Base-by-base conservation (phyloP, 2,113 vertebrate species). In the Brachirus orientalis region DNA sequence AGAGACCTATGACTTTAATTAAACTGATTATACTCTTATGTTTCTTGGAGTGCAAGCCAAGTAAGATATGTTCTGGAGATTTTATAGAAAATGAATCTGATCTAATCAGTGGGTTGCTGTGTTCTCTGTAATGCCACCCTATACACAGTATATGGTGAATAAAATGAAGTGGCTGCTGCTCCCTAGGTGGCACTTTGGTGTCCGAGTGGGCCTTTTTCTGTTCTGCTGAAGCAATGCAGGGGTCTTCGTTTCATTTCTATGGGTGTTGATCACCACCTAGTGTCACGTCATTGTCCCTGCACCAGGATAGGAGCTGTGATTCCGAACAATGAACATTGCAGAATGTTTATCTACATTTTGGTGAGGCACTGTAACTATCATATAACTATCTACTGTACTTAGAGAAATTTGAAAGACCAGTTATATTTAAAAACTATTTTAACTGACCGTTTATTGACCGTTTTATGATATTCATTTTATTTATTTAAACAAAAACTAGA, bases 21-120 rank as follows among this genome's bases (percentile, higher is more conserved):
- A 50, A 69, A 80, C 58, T 93, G 87, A 85, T 77, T 91, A 91
- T 90, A 92, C 92, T 92, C 91, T 2, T 28, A 5, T 28, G 81
- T 94, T 82, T 86, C 70, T 85, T 41, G 57, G 84, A 90, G 92
- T 92, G 91, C 76, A 84, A 94, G 74, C 92, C 93, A 91, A 91
- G 86, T 94, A 92, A 89, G 88, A 77, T 78, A 88, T 92, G 86
- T 95, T 92, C 95, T 93, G 91, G 86, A 92, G 11, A 90, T 91
- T n/a, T n/a, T 85, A 93, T 88, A 95, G 94, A 92, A 95, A 96
- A 96, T 94, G 95, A 95, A 89, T 93, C 74, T 88, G 89, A 91
- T 82, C 94, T 90, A 95, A 95, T 93, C 92, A 82, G 87, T 72
- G 54, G 12, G 50, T 46, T 16, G 66, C 18, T 69, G 82, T 77